Conservation (phyloP, 2,888 invertebrate genomes). For the Agrotis exclamationis region DNA sequence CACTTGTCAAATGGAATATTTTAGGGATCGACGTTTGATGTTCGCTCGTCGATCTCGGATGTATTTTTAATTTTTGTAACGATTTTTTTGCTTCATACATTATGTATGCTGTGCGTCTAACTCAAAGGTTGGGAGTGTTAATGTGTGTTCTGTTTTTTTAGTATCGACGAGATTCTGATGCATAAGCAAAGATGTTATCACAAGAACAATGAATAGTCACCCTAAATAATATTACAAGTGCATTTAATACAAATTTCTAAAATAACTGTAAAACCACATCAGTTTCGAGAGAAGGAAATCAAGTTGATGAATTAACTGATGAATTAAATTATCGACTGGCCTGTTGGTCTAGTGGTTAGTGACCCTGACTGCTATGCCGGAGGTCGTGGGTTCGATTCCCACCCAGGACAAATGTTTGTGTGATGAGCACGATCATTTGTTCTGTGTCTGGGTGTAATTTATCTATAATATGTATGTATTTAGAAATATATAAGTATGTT, state of each 20-base stretch:
- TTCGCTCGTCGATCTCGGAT: conserved; percentile 67
- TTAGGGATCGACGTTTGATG: conserved; percentile 79
- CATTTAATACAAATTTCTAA: not conserved
- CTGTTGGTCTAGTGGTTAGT: too few species aligned
- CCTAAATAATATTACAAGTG: not conserved
- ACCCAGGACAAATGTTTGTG: too few species aligned
- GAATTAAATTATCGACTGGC: too few species aligned
- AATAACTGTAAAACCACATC: not conserved
- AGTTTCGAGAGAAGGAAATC: conserved; percentile 7
- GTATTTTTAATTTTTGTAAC: conserved; percentile 73
- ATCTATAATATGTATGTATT: too few species aligned
- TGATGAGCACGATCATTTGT: too few species aligned
- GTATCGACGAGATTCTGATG: conserved; percentile 12
- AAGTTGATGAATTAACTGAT: not conserved
- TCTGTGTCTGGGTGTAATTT: too few species aligned
- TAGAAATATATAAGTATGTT: too few species aligned
- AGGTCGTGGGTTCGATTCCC: too few species aligned
- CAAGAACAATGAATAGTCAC: not conserved
- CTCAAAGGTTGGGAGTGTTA: conserved; percentile 51
- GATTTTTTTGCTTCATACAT: conserved; percentile 68
- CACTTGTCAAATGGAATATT: conserved; percentile 89
- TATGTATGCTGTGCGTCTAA: conserved; percentile 55
- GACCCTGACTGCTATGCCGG: too few species aligned
- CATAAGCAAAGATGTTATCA: conserved; percentile 35
- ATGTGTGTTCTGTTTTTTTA: conserved; percentile 58